Conservation (phyloP, 2,113 vertebrate species). For the Syngnathus typhle region DNA sequence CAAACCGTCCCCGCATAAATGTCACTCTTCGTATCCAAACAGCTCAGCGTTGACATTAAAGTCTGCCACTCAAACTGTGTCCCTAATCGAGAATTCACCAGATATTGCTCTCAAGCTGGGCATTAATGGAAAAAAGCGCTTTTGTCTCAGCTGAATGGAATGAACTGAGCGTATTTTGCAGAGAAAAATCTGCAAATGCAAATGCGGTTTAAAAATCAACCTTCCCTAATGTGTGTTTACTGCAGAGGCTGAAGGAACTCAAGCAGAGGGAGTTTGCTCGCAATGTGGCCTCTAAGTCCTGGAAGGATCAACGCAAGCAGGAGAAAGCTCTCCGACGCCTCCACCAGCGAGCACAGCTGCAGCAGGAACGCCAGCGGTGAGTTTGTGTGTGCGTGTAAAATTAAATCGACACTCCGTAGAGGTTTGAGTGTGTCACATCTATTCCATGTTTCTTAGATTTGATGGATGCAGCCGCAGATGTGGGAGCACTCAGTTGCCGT, state of each 20-base stretch:
- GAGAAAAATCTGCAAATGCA: conserved; percentile 45
- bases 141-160: conserved; percentile 49
- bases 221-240: conserved; percentile 19
- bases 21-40: neutral
- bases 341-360: conserved; percentile 87
- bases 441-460: conserved; percentile 46
- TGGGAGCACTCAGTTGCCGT: conserved; percentile 40
- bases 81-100: conserved; percentile 37
- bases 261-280: conserved; percentile 97
- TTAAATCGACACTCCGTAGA: conserved; percentile 38
- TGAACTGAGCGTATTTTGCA: conserved; percentile 46
- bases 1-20: neutral
- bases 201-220: conserved; percentile 41
- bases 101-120: conserved; percentile 34
- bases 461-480: conserved; percentile 57
- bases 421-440: conserved; percentile 53
- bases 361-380: conserved; percentile 86
- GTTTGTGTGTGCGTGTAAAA: conserved; percentile 40
- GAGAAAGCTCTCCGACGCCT: conserved; percentile 91
- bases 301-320: conserved; percentile 98
- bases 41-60: conserved; percentile 29
- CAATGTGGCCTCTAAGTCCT: conserved; percentile 96
- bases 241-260: conserved; percentile 92
- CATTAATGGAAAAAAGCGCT: conserved; percentile 32
- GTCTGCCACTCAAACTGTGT: conserved; percentile 16